Percentiles rank a stretch among this genome's conserved stretches.
phyloP scores from a whole-genome alignment of 2,797 vertebrate genomes.

The Psittacula echo region DNA sequence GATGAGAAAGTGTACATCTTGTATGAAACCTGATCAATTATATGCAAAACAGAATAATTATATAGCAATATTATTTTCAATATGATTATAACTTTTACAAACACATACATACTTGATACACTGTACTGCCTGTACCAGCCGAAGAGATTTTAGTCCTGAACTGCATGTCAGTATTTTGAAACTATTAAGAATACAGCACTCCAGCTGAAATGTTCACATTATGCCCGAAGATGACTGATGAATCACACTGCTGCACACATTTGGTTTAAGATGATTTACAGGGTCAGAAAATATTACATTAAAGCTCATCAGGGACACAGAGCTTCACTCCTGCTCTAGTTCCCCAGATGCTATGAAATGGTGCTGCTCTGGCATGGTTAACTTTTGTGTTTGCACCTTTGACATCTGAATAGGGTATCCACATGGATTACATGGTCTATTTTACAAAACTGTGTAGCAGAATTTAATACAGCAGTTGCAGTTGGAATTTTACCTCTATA shows the following conservation, averaged over 20 bases:
- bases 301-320: not conserved
- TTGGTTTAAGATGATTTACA: not conserved
- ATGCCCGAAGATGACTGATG: not conserved
- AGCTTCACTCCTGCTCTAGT: not conserved
- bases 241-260: not conserved
- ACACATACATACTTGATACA: not conserved
- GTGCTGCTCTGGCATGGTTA: not conserved
- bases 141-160: not conserved
- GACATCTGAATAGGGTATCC: not conserved
- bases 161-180: not conserved
- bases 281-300: not conserved
- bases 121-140: not conserved
- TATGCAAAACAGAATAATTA: not conserved
- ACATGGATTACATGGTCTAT: not conserved
- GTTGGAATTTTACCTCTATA: not conserved
- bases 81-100: not conserved
- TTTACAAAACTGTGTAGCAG: not conserved
- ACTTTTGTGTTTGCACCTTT: not conserved
- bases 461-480: not conserved
- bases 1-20: not conserved
- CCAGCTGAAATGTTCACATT: not conserved
- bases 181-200: not conserved
- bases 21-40: not conserved
- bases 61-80: not conserved
- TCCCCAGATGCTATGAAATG: not conserved